Evolutionary conservation across 2,888 invertebrate species (phyloP).

Genomic region (Eulithis testata): DNA sequence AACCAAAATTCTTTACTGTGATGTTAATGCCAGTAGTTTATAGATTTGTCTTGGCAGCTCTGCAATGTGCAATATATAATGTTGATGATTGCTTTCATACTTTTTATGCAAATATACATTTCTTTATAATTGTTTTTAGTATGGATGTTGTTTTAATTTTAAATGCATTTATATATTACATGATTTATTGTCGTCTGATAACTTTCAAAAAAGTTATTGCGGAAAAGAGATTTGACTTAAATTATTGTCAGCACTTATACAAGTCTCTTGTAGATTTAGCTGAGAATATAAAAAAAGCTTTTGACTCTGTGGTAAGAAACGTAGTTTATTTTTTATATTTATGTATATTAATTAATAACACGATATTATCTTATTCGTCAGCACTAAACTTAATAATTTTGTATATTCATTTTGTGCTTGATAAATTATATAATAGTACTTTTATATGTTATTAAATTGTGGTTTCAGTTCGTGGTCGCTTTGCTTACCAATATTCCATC

Average conservation of each 20-base stretch:
- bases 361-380: background rate
- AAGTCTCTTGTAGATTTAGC: conserved; percentile 10
- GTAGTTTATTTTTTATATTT: background rate
- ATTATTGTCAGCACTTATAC: conserved; percentile 3
- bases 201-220: background rate
- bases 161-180: conserved; percentile 3
- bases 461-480: conserved; percentile 4
- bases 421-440: background rate
- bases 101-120: background rate
- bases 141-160: background rate
- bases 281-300: conserved; percentile 2
- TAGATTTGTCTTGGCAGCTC: background rate
- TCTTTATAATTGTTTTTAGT: background rate
- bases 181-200: conserved; percentile 6
- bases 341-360: background rate
- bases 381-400: too few relatives aligned
- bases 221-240: conserved; percentile 1
- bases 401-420: background rate
- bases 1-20: background rate
- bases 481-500: background rate
- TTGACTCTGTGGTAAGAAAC: conserved; percentile 5
- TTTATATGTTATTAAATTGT: background rate
- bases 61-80: background rate
- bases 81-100: background rate
- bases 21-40: background rate